Evolutionary conservation across 2,113 vertebrate species (phyloP), one percentile per base, ranked within the genome.

Genomic region (Caranx melampygus): DNA sequence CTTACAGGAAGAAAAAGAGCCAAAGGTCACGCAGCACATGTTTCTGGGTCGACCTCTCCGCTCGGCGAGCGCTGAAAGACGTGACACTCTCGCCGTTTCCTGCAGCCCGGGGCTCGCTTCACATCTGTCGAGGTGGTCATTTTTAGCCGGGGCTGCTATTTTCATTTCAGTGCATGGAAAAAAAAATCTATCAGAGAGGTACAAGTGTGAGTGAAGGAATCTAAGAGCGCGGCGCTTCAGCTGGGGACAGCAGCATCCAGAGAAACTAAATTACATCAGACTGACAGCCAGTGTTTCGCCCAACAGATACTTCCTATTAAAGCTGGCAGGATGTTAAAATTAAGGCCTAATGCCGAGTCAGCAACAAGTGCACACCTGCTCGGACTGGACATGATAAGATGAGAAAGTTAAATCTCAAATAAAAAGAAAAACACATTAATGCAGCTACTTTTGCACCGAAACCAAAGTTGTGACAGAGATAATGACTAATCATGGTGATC

Each of bases 11-110:
- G 90, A 84, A 69, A 68, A 77, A 13, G 78, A 83, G 86, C 73
- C 87, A 93, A 82, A 94, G 94, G 89, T 95, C 92, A 94, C 67
- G 62, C 83, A 84, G 85, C 94, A 95, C 92, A 95, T 94, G 94
- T 95, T 94, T 86, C 42, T 79, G 88, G 92, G 90, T 91, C 76
- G 82, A 82, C 79, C 93, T 90, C 82, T 75, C 35, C 51, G 66
- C 90, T 83, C 61, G 8, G 60, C 3, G 51, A 62, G 58, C 52
- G 75, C 7, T 89, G 87, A 93, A 83, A 91, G 86, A 91, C 70
- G 86, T 64, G 84, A 83, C 79, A 89, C 90, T 84, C 85, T 90
- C 66, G 2, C 76, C 70, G 68, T 85, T 91, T 93, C 92, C 89
- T 89, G 83, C 71, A 15, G 78, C 51, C 61, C 6, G 18, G 42